phyloP scores from a whole-genome alignment of 37 sponge, comb jelly and placozoan genomes.

The Amphimedon queenslandica region DNA sequence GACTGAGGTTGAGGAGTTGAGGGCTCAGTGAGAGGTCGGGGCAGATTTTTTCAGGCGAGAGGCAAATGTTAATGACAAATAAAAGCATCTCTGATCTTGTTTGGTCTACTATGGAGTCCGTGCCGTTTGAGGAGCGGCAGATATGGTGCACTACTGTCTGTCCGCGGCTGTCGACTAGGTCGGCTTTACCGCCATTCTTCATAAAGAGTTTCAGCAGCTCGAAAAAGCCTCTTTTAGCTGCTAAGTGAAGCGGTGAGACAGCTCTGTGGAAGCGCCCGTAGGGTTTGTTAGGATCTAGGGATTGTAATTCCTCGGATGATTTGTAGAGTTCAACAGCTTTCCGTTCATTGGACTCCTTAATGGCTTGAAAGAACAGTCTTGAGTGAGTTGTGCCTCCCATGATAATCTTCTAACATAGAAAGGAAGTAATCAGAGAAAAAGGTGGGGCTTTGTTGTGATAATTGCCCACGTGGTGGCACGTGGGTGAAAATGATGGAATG shows the following conservation, averaged over 20 bases:
- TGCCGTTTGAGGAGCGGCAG: constrained; percentile 2
- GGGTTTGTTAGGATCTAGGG: constrained; percentile 9
- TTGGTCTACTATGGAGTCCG: background rate
- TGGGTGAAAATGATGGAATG: too few species aligned
- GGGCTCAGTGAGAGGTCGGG: background rate
- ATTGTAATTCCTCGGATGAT: background rate
- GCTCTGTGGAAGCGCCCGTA: constrained; percentile 1
- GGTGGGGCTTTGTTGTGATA: too few species aligned
- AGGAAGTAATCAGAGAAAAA: too few species aligned
- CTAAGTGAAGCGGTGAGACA: constrained; percentile 20
- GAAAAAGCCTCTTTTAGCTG: constrained; percentile 15
- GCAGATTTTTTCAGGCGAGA: background rate
- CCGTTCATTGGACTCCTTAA: constrained; percentile 9
- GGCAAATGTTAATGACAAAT: constrained; percentile 20
- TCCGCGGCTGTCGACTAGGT: background rate
- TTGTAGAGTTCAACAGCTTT: constrained; percentile 20
- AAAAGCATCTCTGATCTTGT: constrained; percentile 20
- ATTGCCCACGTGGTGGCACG: too few species aligned
- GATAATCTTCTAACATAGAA: too few species aligned
- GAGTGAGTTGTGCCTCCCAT: constrained; percentile 21
- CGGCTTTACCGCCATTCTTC: constrained; percentile 18
- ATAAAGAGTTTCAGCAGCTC: constrained; percentile 16
- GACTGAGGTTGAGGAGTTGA: constrained; percentile 14
- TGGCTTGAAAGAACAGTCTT: constrained; percentile 12
- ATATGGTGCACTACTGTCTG: constrained; percentile 15